phyloP scores from a whole-genome alignment of 2,113 vertebrate species.

The Chionodraco myersi region DNA sequence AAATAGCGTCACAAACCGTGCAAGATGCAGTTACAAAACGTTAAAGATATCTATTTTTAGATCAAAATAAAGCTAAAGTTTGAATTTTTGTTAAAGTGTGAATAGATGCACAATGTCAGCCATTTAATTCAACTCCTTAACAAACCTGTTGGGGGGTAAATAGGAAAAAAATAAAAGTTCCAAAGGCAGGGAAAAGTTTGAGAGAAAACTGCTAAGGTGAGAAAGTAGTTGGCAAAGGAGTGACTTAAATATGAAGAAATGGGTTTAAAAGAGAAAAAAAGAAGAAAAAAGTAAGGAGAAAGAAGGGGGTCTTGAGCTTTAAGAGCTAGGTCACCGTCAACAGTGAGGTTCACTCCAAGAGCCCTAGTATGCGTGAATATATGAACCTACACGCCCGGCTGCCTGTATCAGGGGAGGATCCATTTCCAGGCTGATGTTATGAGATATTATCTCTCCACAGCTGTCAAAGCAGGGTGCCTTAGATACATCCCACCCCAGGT shows the following conservation, averaged over 20 bases:
- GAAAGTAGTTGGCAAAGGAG: not conserved
- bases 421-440: slow-evolving; percentile 76
- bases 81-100: too few species aligned
- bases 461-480: slow-evolving; percentile 81
- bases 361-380: slow-evolving; percentile 49
- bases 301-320: slow-evolving; percentile 32
- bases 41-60: too few species aligned
- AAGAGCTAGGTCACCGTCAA: slow-evolving; percentile 50
- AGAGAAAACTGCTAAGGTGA: not conserved
- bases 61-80: too few species aligned
- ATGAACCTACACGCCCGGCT: slow-evolving; percentile 66
- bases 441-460: slow-evolving; percentile 80
- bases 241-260: not conserved
- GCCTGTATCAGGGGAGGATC: slow-evolving; percentile 78
- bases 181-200: not conserved
- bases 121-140: too few species aligned
- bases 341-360: slow-evolving; percentile 49
- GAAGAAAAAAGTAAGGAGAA: slow-evolving; percentile 5
- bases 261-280: not conserved
- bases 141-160: too few species aligned
- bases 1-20: too few species aligned
- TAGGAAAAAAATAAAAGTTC: not conserved
- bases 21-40: too few species aligned
- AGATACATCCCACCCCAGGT: slow-evolving; percentile 1
- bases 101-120: too few species aligned